These are phyloP conservation scores for Anoplophora glabripennis DNA, from an alignment of 1,140 invertebrate genomes.

Conservation along the genomic window DNA sequence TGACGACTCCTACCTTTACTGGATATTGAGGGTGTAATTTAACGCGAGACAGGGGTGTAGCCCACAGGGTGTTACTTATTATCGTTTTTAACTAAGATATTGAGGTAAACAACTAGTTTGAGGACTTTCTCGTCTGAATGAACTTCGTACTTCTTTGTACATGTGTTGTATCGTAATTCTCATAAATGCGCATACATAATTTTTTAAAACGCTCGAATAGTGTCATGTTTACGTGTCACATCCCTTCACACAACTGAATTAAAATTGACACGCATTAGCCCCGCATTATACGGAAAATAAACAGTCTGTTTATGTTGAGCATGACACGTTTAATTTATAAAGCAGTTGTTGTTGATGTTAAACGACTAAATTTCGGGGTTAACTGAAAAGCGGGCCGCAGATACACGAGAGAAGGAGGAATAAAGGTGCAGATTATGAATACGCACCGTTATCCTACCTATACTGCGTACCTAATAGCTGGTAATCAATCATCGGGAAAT, in stretches of 20 bases:
- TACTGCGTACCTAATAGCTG: conserved; percentile 21
- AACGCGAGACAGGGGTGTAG: no score
- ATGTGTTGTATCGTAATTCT: no score
- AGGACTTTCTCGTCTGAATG: no score
- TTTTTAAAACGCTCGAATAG: no score
- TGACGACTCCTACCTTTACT: no score
- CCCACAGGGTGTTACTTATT: no score
- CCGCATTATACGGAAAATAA: neutral
- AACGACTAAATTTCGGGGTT: conserved; percentile 26
- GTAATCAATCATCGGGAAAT: conserved; percentile 32
- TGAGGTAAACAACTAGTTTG: no score
- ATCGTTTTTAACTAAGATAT: no score
- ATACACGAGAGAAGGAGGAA: conserved; percentile 23
- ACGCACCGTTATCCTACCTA: conserved; percentile 26
- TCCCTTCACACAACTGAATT: conserved; percentile 7
- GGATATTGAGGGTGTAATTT: no score
- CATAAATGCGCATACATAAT: no score
- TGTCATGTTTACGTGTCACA: neutral
- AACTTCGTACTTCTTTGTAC: no score
- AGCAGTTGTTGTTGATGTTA: conserved; percentile 25
- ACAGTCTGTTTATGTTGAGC: neutral
- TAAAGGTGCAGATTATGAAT: conserved; percentile 33
- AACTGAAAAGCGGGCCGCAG: conserved; percentile 23
- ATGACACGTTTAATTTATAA: conserved; percentile 23
- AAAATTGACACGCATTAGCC: conserved; percentile 8